Percentiles rank a stretch among this genome's conserved stretches.
Evolutionary conservation across 2,797 vertebrate genomes (phyloP).

Genomic region (Anniella stebbinsi): DNA sequence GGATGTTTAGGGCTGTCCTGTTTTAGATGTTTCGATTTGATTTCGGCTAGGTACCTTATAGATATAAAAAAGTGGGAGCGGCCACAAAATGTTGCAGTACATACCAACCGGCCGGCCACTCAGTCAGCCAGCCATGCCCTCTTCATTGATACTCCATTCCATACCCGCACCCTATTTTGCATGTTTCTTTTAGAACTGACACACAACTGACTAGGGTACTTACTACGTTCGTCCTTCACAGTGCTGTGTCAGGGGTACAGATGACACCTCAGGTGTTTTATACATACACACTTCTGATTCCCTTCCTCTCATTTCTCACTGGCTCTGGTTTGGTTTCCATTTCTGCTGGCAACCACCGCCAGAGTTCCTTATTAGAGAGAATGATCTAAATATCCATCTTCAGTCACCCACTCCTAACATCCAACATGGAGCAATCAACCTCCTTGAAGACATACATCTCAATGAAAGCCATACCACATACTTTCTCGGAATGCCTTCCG

Average conservation of each 20-base stretch:
- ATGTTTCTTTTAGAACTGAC: not conserved
- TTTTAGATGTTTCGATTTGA: not conserved
- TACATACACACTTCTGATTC: too few relatives aligned
- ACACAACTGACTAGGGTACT: not conserved
- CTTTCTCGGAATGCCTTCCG: not conserved
- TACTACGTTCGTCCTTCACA: rapidly evolving
- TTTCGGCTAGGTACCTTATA: not conserved
- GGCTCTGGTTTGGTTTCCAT: not conserved
- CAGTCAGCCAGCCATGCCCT: not conserved
- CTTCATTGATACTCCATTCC: not conserved
- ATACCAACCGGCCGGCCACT: not conserved
- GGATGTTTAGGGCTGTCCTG: not conserved
- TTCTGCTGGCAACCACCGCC: not conserved
- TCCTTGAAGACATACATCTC: not conserved
- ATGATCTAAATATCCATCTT: not conserved
- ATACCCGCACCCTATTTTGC: too few relatives aligned
- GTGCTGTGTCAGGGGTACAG: not conserved
- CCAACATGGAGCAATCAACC: not conserved
- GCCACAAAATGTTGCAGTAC: not conserved
- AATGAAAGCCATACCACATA: not conserved
- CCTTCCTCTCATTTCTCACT: not conserved
- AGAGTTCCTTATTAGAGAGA: not conserved
- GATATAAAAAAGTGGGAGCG: not conserved
- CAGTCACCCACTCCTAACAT: not conserved
- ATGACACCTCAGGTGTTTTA: not conserved